A percentile compares a stretch with the other conserved stretches of the same genome.
Conservation (phyloP, 2,888 invertebrate genomes). For the Cyclophora punctaria region DNA sequence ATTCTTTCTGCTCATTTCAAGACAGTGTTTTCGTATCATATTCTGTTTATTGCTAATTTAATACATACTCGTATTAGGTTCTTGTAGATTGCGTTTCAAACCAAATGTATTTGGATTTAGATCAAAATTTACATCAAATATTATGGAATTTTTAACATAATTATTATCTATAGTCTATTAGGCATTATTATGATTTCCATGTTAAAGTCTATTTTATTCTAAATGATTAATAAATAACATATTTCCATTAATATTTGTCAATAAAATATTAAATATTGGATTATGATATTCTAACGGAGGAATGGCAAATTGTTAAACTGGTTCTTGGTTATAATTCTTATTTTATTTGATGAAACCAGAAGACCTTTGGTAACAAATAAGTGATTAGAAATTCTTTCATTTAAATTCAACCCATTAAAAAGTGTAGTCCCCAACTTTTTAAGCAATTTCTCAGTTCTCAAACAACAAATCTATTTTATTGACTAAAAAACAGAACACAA, state of each 20-base stretch:
- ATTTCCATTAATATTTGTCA: constrained; percentile 12
- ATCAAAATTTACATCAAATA: constrained; percentile 4
- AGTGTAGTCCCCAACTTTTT: too few relatives aligned
- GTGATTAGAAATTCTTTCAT: too few relatives aligned
- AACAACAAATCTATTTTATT: too few relatives aligned
- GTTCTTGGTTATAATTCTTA: constrained; percentile 14
- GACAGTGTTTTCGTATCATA: background rate
- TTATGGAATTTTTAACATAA: constrained; percentile 5
- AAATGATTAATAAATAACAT: constrained; percentile 14
- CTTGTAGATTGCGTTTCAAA: background rate
- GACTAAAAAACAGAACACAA: background rate
- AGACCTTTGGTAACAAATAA: too few relatives aligned
- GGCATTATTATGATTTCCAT: constrained; percentile 7
- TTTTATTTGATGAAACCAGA: constrained; percentile 3
- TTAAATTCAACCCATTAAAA: too few relatives aligned
- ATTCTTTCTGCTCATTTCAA: background rate
- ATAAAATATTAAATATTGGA: constrained; percentile 9
- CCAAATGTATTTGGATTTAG: constrained; percentile 1
- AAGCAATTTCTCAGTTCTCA: too few relatives aligned
- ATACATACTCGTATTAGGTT: background rate
- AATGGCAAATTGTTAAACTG: constrained; percentile 6
- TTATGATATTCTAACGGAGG: constrained; percentile 9
- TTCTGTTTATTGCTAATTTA: background rate
- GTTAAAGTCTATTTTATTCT: constrained; percentile 6
- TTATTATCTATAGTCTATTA: constrained; percentile 6